Conservation (phyloP, 2,797 vertebrate genomes). For the Eremophila alpestris region DNA sequence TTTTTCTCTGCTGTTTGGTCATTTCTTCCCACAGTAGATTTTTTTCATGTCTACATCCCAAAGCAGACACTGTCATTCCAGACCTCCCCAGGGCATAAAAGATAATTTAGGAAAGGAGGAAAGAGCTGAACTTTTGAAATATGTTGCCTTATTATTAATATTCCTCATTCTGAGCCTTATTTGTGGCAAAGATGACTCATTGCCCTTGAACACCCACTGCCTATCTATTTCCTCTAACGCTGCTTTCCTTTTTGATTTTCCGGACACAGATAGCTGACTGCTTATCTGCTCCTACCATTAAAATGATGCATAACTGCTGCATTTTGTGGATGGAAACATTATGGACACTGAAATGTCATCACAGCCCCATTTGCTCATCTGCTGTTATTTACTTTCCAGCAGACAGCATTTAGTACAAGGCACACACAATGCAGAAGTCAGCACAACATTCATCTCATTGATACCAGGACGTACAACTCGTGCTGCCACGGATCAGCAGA, state of each 20-base stretch:
- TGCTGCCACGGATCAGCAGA: not conserved
- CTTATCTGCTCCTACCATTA: slow-evolving; percentile 28
- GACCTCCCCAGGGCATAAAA: slow-evolving; percentile 6
- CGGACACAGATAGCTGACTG: not conserved
- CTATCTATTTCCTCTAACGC: slow-evolving; percentile 47
- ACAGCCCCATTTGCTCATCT: slow-evolving; percentile 52
- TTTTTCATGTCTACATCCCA: not conserved
- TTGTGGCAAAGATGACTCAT: slow-evolving; percentile 45
- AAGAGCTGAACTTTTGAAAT: slow-evolving; percentile 34
- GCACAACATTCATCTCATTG: slow-evolving; percentile 40
- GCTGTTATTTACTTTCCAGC: slow-evolving; percentile 50
- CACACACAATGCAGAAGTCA: slow-evolving; percentile 38
- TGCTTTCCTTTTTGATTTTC: slow-evolving; percentile 48
- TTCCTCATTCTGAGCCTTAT: slow-evolving; percentile 31
- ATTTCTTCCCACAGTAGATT: not conserved
- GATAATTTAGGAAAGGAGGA: not conserved
- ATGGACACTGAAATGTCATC: slow-evolving; percentile 48
- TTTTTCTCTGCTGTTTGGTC: not conserved
- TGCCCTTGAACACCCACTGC: slow-evolving; percentile 48
- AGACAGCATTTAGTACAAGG: slow-evolving; percentile 11
- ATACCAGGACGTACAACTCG: not conserved
- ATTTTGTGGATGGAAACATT: slow-evolving; percentile 42
- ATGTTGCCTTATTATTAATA: slow-evolving; percentile 40
- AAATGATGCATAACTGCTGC: slow-evolving; percentile 48
- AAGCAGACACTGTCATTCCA: not conserved